Base-by-base conservation (phyloP, 1,140 invertebrate genomes). In the Drosophila grimshawi region DNA sequence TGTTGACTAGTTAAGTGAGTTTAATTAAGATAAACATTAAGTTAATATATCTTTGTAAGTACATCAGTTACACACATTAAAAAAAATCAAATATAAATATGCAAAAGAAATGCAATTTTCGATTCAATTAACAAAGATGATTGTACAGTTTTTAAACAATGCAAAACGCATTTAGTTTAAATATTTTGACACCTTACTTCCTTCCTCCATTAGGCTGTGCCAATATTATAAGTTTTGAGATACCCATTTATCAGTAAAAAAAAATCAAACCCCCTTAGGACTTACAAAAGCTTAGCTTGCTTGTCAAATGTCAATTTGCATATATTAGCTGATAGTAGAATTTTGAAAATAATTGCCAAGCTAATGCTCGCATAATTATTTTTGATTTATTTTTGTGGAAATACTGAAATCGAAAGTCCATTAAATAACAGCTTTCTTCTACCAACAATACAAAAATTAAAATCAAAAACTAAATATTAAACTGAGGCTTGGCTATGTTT, bases 41-140 rank as follows among this genome's bases (percentile, higher is more conserved):
- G 19, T 33, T 2, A 33, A 33, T 4, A 33, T 33, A 5, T 33
- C 33, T 33, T 33, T 33, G 33, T 33, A 4, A 33, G 5, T 2
- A 33, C 33, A 33, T 0, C 2, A 33, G 33, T 5, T 33, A 33
- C 2, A 5, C 33, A 33, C 33, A 4, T 33, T 33, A 5, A n/a
- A 30, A 29, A 10, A 41, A 27, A 1, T 2, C 1, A 52, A 11
- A 32, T 33, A 33, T 6, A 55, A 2, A 10, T 29, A 49, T 49
- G 48, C 27, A 32, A 48, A 46, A 48, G 30, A 60, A 41, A 46
- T 60, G 57, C 57, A 60, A 30, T 45, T 35, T 60, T 39, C 2
- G 59, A 62, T 56, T 46, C 39, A 57, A 67, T 43, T 8, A 33
- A 5, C 33, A 49, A 19, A 49, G 30, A 35, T 60, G 57, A 60